phyloP scores from a whole-genome alignment of 2,797 vertebrate species.

The Myiothlypis coronata region DNA sequence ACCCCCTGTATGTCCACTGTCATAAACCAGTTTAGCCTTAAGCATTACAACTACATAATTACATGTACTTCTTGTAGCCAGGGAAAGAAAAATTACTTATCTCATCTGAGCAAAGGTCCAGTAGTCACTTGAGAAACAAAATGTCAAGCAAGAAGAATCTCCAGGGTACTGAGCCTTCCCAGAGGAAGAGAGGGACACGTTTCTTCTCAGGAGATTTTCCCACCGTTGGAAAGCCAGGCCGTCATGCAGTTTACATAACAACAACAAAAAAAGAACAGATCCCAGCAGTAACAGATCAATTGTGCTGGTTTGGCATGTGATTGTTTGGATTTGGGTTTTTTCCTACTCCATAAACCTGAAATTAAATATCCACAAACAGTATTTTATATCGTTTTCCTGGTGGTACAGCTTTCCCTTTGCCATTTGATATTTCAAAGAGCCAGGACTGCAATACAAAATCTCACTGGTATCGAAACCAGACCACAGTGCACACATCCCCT shows the following conservation, averaged over 20 bases:
- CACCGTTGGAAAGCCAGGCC: conserved; percentile 31
- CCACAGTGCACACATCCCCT: not conserved
- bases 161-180: conserved; percentile 66
- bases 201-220: conserved; percentile 69
- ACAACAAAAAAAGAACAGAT: not conserved
- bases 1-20: not conserved
- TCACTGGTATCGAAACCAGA: not conserved
- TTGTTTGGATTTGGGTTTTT: not conserved
- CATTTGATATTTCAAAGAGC: not conserved
- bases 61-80: not conserved
- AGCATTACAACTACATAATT: not conserved
- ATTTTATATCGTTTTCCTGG: not conserved
- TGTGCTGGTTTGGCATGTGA: not conserved
- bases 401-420: not conserved
- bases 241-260: not conserved
- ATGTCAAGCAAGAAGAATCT: conserved; percentile 56
- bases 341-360: not conserved
- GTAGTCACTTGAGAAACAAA: conserved; percentile 55
- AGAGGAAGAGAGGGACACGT: conserved; percentile 64
- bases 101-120: conserved; percentile 3
- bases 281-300: conserved; percentile 38
- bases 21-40: not conserved
- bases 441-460: not conserved
- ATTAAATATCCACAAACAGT: not conserved
- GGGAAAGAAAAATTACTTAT: not conserved